Conservation (phyloP, 1,140 invertebrate genomes). For the Rhyzopertha dominica region DNA sequence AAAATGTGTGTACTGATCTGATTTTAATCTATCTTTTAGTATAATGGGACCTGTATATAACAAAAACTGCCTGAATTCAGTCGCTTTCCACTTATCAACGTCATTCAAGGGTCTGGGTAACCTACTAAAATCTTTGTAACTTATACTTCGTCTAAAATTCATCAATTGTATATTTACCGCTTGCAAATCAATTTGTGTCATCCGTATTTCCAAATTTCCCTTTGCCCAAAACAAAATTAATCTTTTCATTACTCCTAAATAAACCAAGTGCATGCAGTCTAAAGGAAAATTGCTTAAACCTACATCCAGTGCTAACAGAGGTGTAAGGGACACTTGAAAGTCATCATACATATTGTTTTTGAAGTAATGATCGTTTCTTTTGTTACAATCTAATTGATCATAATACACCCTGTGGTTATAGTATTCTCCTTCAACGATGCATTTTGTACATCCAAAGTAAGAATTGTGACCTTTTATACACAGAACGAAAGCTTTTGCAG, state of each 20-base stretch:
- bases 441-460: conserved; percentile 15
- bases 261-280: conserved; percentile 12
- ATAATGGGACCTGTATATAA: conserved; percentile 33
- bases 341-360: conserved; percentile 8
- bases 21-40: conserved; percentile 11
- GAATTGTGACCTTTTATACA: conserved; percentile 15
- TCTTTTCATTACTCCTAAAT: conserved; percentile 11
- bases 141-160: conserved; percentile 2
- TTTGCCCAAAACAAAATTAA: conserved; percentile 14
- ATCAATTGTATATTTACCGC: too few species aligned
- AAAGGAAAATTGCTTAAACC: background rate
- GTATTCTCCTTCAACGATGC: conserved; percentile 16
- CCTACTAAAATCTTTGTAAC: conserved; percentile 18
- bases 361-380: conserved; percentile 12
- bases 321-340: conserved; percentile 1
- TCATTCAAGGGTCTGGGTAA: conserved; percentile 28
- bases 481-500: conserved; percentile 16
- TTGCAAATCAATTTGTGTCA: too few species aligned
- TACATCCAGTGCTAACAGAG: conserved; percentile 9
- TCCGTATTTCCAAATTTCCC: conserved; percentile 6
- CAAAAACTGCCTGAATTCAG: conserved; percentile 38
- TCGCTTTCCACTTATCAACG: conserved; percentile 37
- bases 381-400: conserved; percentile 1
- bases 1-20: conserved; percentile 17
- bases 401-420: conserved; percentile 4